Evolutionary conservation across 2,888 invertebrate species (phyloP).

Genomic region (Pristionchus exspectatus): DNA sequence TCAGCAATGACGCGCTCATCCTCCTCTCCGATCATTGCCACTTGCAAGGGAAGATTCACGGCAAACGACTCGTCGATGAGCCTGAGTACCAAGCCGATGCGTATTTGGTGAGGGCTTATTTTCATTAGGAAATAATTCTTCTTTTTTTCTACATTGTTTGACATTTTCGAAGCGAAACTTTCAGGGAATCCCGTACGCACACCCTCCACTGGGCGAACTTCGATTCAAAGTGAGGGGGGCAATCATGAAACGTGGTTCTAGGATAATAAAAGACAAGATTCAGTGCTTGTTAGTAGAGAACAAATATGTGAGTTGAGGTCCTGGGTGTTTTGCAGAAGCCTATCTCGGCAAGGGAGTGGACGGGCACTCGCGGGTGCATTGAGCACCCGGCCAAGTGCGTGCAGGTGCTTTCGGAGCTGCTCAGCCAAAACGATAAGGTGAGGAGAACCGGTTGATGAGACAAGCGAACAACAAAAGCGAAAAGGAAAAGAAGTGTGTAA

Average conservation of each 20-base stretch:
- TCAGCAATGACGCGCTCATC: no score
- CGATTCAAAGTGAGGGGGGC: background rate
- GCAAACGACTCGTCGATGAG: background rate
- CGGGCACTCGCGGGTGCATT: background rate
- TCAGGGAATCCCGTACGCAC: constrained; percentile 16
- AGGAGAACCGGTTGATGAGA: background rate
- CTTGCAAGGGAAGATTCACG: background rate
- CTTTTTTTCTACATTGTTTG: no score
- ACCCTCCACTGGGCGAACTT: background rate
- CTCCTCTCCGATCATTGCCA: background rate
- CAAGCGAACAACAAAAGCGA: no score
- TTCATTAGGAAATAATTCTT: no score
- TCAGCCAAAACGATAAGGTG: background rate
- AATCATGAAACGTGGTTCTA: no score
- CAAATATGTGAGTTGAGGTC: no score
- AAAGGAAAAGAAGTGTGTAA: no score
- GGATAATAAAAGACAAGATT: no score
- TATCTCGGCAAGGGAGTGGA: background rate
- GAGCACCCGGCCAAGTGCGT: background rate
- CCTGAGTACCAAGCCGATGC: background rate
- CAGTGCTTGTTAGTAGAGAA: no score
- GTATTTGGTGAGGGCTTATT: background rate
- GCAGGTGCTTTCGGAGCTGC: background rate
- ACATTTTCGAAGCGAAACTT: no score
- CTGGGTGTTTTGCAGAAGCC: background rate